Evolutionary conservation across 1,140 invertebrate species (phyloP).

Genomic region (Mactra quadrangularis): DNA sequence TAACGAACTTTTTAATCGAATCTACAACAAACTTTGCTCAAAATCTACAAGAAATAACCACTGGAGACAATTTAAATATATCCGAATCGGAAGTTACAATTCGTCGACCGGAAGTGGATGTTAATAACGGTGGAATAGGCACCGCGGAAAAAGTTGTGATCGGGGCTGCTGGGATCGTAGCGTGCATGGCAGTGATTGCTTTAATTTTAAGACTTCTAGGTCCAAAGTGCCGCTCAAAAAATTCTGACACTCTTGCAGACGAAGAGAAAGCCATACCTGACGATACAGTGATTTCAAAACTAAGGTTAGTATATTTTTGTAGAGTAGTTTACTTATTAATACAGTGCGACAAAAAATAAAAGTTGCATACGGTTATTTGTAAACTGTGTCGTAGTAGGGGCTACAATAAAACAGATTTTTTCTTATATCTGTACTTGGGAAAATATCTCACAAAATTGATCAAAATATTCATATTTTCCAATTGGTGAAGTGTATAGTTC

Average conservation of each 20-base stretch:
- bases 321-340: too few species aligned
- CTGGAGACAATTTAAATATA: not conserved
- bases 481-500: too few species aligned
- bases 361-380: too few species aligned
- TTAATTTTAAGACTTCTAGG: conserved; percentile 15
- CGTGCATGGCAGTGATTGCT: not conserved
- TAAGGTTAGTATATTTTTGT: too few species aligned
- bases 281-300: conserved; percentile 1
- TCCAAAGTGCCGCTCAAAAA: conserved; percentile 17
- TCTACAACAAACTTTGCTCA: conserved; percentile 45
- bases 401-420: too few species aligned
- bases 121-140: conserved; percentile 7
- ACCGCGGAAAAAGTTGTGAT: conserved; percentile 27
- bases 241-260: not conserved
- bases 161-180: conserved; percentile 6
- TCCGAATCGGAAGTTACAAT: conserved; percentile 32
- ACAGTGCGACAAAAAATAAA: too few species aligned
- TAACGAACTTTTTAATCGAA: not conserved
- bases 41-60: conserved; percentile 29
- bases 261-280: not conserved
- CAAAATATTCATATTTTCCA: too few species aligned
- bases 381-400: too few species aligned
- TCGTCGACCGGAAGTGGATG: conserved; percentile 8
- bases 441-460: too few species aligned
- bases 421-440: too few species aligned